Base-by-base conservation (phyloP, 2,888 invertebrate species). In the Panopea generosa region DNA sequence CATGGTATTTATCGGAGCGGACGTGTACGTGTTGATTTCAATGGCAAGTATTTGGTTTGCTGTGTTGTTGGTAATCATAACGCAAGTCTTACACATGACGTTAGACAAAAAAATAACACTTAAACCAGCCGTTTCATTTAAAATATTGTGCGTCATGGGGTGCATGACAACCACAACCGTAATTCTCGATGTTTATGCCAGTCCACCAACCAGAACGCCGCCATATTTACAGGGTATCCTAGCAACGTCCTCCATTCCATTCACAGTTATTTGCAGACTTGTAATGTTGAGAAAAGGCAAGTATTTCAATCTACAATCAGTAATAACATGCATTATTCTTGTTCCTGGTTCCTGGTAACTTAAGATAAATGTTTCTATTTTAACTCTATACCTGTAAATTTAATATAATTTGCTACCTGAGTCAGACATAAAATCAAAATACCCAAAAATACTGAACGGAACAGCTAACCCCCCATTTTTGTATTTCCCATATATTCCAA, bases 191-290 rank as follows among this genome's bases (percentile, higher is more conserved):
- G 84, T 86, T 14, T 86, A 80, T 43, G 84, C 85, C 33, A 84
- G 84, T 69, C 81, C 77, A 7, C 79, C 84, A 1, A 45, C 63
- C 22, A 38, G 86, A 52, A 87, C 86, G 0, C 84, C 86, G 18
- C 84, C 86, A 1, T 86, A 86, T 67, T 63, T 87, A 18, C 86
- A 87, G 62, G 85, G 82, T 3, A 74, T 87, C 24, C 67, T 87
- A 24, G 60, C 72, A 18, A 83, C 84, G 3, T 83, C 77, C 16
- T 60, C 71, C 22, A 82, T 86, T 11, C 84, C 83, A 16, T 85
- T 80, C 38, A 84, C 86, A 0, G 79, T 87, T 4, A 24, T 85
- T 7, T 72, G 75, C 24, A 65, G 84, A 29, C 38, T 84, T 16
- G 18, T 84, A 24, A 68, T 84, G n/a, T 71, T 87, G 9, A 68